Base-by-base conservation (phyloP, 2,797 vertebrate species). In the Anableps anableps region DNA sequence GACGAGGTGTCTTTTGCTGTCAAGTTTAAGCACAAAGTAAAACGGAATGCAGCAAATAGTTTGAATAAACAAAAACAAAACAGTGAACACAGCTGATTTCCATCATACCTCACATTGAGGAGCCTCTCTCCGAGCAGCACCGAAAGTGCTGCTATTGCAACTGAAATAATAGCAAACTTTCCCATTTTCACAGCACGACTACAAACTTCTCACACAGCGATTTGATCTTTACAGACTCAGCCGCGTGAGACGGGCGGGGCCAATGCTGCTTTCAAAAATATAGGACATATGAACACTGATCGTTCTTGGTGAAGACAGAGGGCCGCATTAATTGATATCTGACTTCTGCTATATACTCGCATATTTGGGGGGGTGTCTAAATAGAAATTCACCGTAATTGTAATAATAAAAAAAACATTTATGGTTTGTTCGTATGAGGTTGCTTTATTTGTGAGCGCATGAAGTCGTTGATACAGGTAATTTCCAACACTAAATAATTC, bases 91-190 rank as follows among this genome's bases (percentile, higher is more conserved):
- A 14, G 19, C 43, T 26, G 3, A 2, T n/a, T 4, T 66, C 1
- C 8, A 16, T 0, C 23, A 78, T 85, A 95, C 95, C 94, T 93
- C 0, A 94, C 19, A 10, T 51, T 89, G 14, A 94, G 4, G 0
- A 94, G 0, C 81, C 94, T 93, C 76, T 94, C 85, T 29, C 94
- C 93, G 0, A 94, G 0, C 70, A 95, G 80, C 48, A 76, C 82
- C 11, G 94, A 31, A 1, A 94, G 4, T 0, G 53, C 88, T 31
- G 91, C 94, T 0, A 94, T 11, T 1, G 74, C 2, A 31, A 95
- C 19, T 0, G 94, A 84, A 19, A 92, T 8, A 10, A 80, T 17
- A 0, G 2, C 71, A 0, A 91, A 0, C n/a, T 93, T 94, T 1
- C 92, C 93, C 94, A 95, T 95, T 11, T 78, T 31, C 3, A 1